Evolutionary conservation across 2,888 invertebrate species (phyloP).

Genomic region (Aspidapion aeneum): DNA sequence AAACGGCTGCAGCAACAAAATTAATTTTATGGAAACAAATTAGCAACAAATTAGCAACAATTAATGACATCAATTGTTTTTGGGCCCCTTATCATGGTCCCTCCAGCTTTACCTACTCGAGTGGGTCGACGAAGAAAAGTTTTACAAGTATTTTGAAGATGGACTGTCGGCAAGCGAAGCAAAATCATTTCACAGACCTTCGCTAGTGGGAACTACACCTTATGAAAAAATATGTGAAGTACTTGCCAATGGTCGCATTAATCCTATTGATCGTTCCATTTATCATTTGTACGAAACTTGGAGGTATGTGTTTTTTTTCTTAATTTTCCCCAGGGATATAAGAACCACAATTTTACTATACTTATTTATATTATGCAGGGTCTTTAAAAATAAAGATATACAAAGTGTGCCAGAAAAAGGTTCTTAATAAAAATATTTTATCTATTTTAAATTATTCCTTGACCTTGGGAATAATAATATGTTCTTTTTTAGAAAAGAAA

Average conservation of each 20-base stretch:
- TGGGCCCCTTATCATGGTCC: too few species aligned
- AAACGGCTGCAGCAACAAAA: too few species aligned
- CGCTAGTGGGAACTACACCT: conserved; percentile 16
- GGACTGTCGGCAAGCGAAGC: conserved; percentile 14
- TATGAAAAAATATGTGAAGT: conserved; percentile 11
- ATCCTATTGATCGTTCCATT: conserved; percentile 11
- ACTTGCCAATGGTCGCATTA: conserved; percentile 14
- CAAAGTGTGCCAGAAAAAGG: neutral
- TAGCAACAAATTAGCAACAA: too few species aligned
- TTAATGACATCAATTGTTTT: too few species aligned
- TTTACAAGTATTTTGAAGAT: neutral
- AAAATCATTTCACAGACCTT: conserved; percentile 15
- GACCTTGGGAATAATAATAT: conserved; percentile 9
- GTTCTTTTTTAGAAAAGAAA: conserved; percentile 11
- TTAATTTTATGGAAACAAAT: too few species aligned
- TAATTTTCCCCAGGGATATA: neutral
- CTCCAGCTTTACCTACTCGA: too few species aligned
- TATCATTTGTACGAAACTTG: conserved; percentile 11
- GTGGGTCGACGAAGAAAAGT: neutral
- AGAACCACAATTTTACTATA: neutral
- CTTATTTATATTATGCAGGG: neutral
- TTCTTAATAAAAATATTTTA: too few species aligned
- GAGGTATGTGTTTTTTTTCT: conserved; percentile 12
- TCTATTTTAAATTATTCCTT: too few species aligned
- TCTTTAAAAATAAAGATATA: neutral